Conservation (phyloP, 2,888 invertebrate species). For the Cryptus armator region DNA sequence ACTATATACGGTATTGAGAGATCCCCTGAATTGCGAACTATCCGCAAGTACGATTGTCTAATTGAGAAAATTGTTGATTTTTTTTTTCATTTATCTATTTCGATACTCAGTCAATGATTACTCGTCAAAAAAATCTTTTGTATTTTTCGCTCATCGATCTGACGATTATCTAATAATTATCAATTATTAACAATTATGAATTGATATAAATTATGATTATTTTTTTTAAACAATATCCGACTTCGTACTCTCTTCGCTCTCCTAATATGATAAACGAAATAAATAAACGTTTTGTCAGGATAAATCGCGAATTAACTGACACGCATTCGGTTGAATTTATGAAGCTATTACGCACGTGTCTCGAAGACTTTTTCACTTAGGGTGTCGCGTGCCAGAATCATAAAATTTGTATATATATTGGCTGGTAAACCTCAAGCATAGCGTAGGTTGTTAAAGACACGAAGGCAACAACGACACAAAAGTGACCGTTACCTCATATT, state of each 20-base stretch:
- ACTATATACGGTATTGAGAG: constrained; percentile 55
- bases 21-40: constrained; percentile 55
- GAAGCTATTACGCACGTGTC: constrained; percentile 10
- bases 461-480: constrained; percentile 22
- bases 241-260: neutral
- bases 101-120: constrained; percentile 59
- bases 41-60: constrained; percentile 78
- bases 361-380: neutral
- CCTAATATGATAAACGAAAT: neutral
- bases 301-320: neutral
- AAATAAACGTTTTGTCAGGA: neutral
- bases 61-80: constrained; percentile 74
- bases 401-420: constrained; percentile 46
- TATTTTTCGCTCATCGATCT: too few species aligned
- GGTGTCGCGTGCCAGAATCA: constrained; percentile 24
- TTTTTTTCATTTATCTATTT: constrained; percentile 78
- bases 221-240: neutral
- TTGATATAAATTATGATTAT: too few species aligned
- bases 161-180: too few species aligned
- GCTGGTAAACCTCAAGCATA: neutral
- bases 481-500: constrained; percentile 72
- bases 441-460: constrained; percentile 44
- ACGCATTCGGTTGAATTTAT: neutral
- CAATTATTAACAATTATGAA: too few species aligned
- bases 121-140: neutral